phyloP scores from a whole-genome alignment of 64 coral and sea anemone species.

The Stichodactyla helianthus region DNA sequence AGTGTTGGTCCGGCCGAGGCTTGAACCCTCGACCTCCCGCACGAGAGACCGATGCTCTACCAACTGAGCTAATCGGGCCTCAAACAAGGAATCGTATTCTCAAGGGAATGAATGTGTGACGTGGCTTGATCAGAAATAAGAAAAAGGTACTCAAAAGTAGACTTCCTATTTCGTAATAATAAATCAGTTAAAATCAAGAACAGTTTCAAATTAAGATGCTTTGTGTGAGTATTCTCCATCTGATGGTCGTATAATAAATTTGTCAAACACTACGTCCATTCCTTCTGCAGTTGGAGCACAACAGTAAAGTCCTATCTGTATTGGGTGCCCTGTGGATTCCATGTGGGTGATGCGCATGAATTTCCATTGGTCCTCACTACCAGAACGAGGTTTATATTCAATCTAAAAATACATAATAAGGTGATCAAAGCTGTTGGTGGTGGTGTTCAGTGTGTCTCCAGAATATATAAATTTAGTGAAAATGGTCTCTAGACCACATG shows the following conservation, averaged over 20 bases:
- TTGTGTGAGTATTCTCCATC: slow-evolving; percentile 61
- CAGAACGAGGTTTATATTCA: slow-evolving; percentile 43
- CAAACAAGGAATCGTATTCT: too few species aligned
- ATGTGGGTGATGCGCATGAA: slow-evolving; percentile 75
- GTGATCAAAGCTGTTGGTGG: neutral
- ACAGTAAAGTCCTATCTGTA: slow-evolving; percentile 83
- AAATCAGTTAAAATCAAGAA: neutral
- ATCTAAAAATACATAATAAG: slow-evolving; percentile 38
- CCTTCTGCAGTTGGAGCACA: slow-evolving; percentile 65
- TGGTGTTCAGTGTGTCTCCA: too few species aligned
- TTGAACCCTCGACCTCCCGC: too few species aligned
- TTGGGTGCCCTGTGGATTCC: slow-evolving; percentile 61
- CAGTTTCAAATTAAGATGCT: neutral
- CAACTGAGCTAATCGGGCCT: too few species aligned
- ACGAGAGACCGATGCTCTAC: too few species aligned
- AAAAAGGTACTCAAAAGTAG: neutral
- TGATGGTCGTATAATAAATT: slow-evolving; percentile 45
- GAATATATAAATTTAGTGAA: too few species aligned
- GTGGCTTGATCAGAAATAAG: too few species aligned
- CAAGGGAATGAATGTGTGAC: too few species aligned
- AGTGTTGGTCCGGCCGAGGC: too few species aligned
- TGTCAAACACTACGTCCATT: slow-evolving; percentile 75
- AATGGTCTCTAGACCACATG: too few species aligned
- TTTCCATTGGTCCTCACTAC: slow-evolving; percentile 57
- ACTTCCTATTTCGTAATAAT: neutral